Evolutionary conservation across 2,888 invertebrate genomes (phyloP).

Genomic region (Brachycybe producta): DNA sequence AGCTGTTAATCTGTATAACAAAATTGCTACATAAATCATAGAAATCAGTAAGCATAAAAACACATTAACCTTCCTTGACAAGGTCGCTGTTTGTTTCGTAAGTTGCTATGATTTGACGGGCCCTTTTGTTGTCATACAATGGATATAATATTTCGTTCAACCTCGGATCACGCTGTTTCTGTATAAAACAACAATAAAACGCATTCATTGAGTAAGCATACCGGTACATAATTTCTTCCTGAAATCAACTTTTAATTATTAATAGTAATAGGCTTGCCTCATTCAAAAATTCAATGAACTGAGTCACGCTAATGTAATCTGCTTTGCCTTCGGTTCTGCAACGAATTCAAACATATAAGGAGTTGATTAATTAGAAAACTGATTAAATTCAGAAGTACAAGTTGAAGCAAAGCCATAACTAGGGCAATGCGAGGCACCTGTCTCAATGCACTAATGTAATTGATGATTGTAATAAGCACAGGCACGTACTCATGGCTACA

Average conservation of each 20-base stretch:
- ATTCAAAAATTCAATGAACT: conserved; percentile 84
- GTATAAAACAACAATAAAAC: conserved; percentile 21
- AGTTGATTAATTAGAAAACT: no score
- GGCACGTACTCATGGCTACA: no score
- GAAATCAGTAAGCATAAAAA: not conserved
- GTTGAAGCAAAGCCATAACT: no score
- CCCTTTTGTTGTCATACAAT: conserved; percentile 85
- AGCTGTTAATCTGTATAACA: not conserved
- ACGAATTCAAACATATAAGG: no score
- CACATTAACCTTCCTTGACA: conserved; percentile 46
- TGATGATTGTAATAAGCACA: no score
- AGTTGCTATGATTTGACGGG: conserved; percentile 78
- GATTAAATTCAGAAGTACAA: not conserved
- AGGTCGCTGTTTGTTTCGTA: conserved; percentile 78
- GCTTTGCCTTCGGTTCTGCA: conserved; percentile 76
- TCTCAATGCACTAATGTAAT: no score
- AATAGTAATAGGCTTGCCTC: conserved; percentile 40
- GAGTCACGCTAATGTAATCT: conserved; percentile 69
- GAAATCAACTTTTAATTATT: not conserved
- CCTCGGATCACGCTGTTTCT: conserved; percentile 91
- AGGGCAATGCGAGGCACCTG: no score
- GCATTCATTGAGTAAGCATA: no score
- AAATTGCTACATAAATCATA: not conserved
- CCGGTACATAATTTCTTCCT: no score
- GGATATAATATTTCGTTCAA: conserved; percentile 98